Evolutionary conservation across 2,888 invertebrate genomes (phyloP).

Genomic region (Perdita meconis): DNA sequence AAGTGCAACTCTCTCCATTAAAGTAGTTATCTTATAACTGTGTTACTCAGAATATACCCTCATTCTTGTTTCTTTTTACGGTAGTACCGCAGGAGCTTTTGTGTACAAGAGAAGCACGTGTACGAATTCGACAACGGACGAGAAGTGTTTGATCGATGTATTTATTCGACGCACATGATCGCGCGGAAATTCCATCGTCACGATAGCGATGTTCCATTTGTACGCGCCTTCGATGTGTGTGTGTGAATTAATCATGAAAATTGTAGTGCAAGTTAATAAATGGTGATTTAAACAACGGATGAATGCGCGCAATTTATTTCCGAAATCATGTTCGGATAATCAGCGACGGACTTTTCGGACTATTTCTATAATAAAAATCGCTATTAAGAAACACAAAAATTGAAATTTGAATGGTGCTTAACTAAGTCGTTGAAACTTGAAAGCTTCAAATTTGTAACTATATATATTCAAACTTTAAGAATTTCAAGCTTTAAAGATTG

Average conservation of each 20-base stretch:
- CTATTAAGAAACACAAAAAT: no score
- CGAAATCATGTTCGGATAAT: no score
- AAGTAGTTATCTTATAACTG: conserved; percentile 54
- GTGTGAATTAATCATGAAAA: conserved; percentile 51
- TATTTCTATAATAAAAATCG: no score
- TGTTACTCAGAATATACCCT: conserved; percentile 53
- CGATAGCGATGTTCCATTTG: conserved; percentile 29
- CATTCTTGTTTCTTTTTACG: conserved; percentile 38
- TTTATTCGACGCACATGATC: conserved; percentile 62
- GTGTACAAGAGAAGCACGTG: conserved; percentile 42
- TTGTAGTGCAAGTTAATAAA: conserved; percentile 80
- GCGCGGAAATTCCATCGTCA: conserved; percentile 51
- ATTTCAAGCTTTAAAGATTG: no score
- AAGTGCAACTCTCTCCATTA: conserved; percentile 38
- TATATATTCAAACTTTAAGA: no score
- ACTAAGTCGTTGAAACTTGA: no score
- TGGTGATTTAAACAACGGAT: conserved; percentile 77
- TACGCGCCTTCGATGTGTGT: conserved; percentile 18
- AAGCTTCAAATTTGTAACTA: no score
- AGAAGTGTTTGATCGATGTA: conserved; percentile 46
- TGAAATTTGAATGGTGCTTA: no score
- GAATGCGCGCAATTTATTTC: no score
- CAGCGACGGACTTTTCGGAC: no score
- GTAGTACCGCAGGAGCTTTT: conserved; percentile 58
- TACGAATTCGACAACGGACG: conserved; percentile 29